These are phyloP conservation scores for Dicycla oo DNA, from an alignment of 2,888 invertebrate genomes.

Conservation along the genomic window DNA sequence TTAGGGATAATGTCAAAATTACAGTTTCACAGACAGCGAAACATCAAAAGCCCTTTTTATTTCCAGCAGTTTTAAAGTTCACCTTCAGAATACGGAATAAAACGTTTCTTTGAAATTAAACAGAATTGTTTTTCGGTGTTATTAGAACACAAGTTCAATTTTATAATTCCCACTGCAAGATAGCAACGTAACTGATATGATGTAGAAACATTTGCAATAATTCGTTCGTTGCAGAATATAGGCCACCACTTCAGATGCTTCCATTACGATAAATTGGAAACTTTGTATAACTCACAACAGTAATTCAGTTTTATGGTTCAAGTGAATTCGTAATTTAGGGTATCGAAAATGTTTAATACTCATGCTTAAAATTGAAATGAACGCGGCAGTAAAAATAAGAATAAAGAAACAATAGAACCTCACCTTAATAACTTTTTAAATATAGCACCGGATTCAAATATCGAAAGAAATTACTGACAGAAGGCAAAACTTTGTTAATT, in stretches of 20 bases:
- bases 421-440: constrained; percentile 47
- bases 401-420: constrained; percentile 33
- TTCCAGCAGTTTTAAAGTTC: constrained; percentile 27
- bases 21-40: constrained; percentile 26
- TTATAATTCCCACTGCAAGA: constrained; percentile 33
- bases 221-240: constrained; percentile 75
- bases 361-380: not conserved
- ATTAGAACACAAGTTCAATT: constrained; percentile 23
- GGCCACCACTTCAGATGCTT: constrained; percentile 76
- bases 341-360: constrained; percentile 10
- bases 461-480: constrained; percentile 40
- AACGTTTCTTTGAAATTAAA: constrained; percentile 26
- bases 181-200: constrained; percentile 55
- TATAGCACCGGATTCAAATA: constrained; percentile 29
- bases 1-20: constrained; percentile 54
- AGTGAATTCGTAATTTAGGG: constrained; percentile 48
- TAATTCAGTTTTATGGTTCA: constrained; percentile 52
- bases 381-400: not conserved
- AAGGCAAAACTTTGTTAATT: constrained; percentile 45
- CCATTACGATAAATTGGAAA: constrained; percentile 65
- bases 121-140: constrained; percentile 22
- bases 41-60: constrained; percentile 62
- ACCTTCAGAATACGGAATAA: constrained; percentile 21
- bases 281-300: constrained; percentile 59
- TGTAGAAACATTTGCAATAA: constrained; percentile 75